Evolutionary conservation across 2,797 vertebrate species (phyloP).

Genomic region (Pitangus sulphuratus): DNA sequence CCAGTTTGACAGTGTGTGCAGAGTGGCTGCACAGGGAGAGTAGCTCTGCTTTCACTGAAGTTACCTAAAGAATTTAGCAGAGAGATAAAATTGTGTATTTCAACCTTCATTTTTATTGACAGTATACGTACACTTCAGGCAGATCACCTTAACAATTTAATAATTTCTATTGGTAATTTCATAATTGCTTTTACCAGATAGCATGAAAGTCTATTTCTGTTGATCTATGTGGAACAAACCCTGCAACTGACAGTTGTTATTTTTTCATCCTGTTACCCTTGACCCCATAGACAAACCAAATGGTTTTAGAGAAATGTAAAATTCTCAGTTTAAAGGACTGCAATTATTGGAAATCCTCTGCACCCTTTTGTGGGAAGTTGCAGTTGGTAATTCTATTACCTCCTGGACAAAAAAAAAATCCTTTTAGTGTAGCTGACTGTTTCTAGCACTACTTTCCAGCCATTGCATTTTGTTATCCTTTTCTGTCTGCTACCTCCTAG

Average conservation of each 20-base stretch:
- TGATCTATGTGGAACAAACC: not conserved
- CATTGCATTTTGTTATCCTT: not conserved
- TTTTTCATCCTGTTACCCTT: not conserved
- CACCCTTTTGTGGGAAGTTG: not conserved
- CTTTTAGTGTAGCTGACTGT: not conserved
- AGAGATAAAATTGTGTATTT: not conserved
- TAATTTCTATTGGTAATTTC: not conserved
- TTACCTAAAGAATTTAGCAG: not conserved
- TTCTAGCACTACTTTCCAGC: not conserved
- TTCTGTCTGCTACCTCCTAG: not conserved
- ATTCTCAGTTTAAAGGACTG: not conserved
- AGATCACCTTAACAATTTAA: constrained; percentile 2
- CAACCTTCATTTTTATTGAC: not conserved
- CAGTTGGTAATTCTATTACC: not conserved
- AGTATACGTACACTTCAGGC: not conserved
- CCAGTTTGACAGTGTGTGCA: not conserved
- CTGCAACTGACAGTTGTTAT: not conserved
- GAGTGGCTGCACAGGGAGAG: not conserved
- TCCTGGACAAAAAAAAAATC: not conserved
- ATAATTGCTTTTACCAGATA: not conserved
- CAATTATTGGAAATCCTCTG: not conserved
- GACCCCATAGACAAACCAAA: not conserved
- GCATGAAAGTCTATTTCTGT: not conserved
- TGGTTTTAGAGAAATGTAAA: not conserved
- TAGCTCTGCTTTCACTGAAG: not conserved